A percentile compares a stretch with the other conserved stretches of the same genome.
Conservation (phyloP, 2,888 invertebrate genomes). For the Ormyrus thymus region DNA sequence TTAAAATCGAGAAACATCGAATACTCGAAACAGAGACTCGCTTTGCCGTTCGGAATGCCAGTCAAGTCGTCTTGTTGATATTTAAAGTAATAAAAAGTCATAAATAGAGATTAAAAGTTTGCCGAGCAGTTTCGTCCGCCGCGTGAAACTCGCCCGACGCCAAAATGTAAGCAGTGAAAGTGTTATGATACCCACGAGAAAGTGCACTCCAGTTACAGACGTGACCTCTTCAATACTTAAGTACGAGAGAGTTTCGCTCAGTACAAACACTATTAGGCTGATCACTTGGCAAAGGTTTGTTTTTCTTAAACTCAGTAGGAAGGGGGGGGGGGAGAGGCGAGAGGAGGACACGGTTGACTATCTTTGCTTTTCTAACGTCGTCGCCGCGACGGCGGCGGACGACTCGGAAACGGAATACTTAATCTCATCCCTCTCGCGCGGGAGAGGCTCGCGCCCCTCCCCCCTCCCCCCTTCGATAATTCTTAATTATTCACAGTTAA, state of each 20-base stretch:
- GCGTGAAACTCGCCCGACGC: not conserved
- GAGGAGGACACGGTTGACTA: conserved; percentile 19
- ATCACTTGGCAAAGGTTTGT: conserved; percentile 22
- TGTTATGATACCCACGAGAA: conserved; percentile 6
- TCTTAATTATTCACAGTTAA: conserved; percentile 43
- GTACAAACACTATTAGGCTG: conserved; percentile 33
- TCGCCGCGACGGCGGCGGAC: not conserved
- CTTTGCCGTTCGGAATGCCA: too few species aligned
- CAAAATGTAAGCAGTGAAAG: conserved; percentile 3
- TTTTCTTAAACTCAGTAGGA: conserved; percentile 15
- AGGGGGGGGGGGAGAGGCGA: not conserved
- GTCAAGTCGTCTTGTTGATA: too few species aligned
- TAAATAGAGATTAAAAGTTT: too few species aligned
- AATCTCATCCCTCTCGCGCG: not conserved
- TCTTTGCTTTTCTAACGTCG: conserved; percentile 8
- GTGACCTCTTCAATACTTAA: conserved; percentile 34
- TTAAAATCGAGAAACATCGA: too few species aligned
- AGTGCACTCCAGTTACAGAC: not conserved
- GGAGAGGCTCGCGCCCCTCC: conserved; percentile 1
- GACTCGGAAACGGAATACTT: conserved; percentile 13
- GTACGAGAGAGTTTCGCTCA: conserved; percentile 49
- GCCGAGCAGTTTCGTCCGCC: not conserved
- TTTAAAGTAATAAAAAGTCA: too few species aligned
- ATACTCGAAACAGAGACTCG: too few species aligned
- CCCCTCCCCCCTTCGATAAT: not conserved